Conservation (phyloP, 2,113 vertebrate genomes). For the Rhadina sibilatrix region DNA sequence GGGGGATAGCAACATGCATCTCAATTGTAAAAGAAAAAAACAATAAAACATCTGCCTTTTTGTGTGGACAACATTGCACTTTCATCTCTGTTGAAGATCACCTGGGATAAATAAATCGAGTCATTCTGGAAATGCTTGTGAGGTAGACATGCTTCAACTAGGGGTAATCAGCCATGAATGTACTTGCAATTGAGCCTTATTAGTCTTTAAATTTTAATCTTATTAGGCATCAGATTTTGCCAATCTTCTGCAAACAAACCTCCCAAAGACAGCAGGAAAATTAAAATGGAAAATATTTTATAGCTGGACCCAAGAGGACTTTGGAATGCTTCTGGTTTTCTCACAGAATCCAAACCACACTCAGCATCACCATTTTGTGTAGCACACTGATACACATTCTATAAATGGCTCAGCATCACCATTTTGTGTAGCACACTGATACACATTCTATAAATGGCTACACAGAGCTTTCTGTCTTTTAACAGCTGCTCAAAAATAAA, state of each 20-base stretch:
- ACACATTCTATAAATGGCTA: not conserved
- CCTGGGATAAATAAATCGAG: not conserved
- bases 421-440: not conserved
- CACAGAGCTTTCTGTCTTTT: not conserved
- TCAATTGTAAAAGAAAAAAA: not conserved
- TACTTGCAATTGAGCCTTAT: not conserved
- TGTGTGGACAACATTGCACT: not conserved
- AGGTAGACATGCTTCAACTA: not conserved
- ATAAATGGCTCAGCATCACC: not conserved
- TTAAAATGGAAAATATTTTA: not conserved
- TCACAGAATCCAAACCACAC: not conserved
- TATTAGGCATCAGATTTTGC: not conserved
- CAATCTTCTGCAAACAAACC: not conserved
- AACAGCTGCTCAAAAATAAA: not conserved
- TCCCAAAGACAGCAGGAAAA: not conserved
- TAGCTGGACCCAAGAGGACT: not conserved
- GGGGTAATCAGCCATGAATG: slow-evolving; percentile 5
- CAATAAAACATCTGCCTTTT: not conserved
- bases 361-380: not conserved
- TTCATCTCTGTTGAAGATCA: not conserved
- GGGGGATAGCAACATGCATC: not conserved
- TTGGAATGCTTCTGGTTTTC: not conserved
- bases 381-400: not conserved
- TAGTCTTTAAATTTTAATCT: slow-evolving; percentile 4
- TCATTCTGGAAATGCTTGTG: not conserved